Percentiles rank a stretch among this genome's conserved stretches.
Conservation (phyloP, 2,888 invertebrate genomes). For the Ernsta delagoae region DNA sequence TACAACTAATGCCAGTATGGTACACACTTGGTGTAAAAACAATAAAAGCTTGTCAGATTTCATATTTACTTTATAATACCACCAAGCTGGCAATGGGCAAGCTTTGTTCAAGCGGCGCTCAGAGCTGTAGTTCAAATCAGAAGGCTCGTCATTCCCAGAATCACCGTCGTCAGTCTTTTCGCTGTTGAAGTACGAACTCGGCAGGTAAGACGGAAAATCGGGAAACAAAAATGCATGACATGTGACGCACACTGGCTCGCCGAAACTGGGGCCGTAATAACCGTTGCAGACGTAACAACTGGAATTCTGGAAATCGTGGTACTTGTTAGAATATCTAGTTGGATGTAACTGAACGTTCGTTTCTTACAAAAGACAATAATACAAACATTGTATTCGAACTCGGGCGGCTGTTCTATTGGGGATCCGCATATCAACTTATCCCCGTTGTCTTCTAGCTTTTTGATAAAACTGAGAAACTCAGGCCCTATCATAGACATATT, state of each 20-base stretch:
- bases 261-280: slow-evolving; percentile 96
- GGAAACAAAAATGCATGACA: slow-evolving; percentile 97
- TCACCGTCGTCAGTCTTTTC: slow-evolving; percentile 94
- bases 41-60: no score
- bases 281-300: slow-evolving; percentile 95
- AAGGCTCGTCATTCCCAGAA: slow-evolving; percentile 97
- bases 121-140: slow-evolving; percentile 86
- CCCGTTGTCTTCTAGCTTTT: slow-evolving; percentile 73
- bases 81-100: slow-evolving; percentile 67
- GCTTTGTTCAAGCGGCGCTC: slow-evolving; percentile 75
- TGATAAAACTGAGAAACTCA: slow-evolving; percentile 69
- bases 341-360: background rate
- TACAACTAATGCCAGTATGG: no score
- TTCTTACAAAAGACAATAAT: background rate
- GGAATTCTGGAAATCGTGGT: slow-evolving; percentile 82
- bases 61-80: slow-evolving; percentile 68
- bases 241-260: slow-evolving; percentile 95
- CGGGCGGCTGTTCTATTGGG: slow-evolving; percentile 62
- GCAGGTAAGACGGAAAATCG: slow-evolving; percentile 86
- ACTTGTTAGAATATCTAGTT: background rate
- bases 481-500: slow-evolving; percentile 71
- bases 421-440: slow-evolving; percentile 65
- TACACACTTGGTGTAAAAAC: no score
- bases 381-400: slow-evolving; percentile 74
- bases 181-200: slow-evolving; percentile 76